Conservation (phyloP, 2,888 invertebrate species). For the Amphipyra tragopoginis region DNA sequence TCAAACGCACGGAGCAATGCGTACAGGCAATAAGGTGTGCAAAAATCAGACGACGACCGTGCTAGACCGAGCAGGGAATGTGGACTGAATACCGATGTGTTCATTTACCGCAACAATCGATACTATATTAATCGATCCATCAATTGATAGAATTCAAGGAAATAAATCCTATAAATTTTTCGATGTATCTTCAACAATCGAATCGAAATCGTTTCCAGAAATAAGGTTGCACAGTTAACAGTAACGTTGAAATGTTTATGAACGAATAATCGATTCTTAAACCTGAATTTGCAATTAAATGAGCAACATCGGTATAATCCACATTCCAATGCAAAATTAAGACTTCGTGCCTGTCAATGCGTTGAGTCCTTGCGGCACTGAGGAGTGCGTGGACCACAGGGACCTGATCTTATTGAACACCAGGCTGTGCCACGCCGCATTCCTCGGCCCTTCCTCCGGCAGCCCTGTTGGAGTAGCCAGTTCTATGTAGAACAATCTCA, state of each 20-base stretch:
- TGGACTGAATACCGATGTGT: constrained; percentile 78
- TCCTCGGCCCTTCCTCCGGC: constrained; percentile 86
- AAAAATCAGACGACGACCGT: constrained; percentile 77
- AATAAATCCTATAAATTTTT: constrained; percentile 30
- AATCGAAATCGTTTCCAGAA: constrained; percentile 39
- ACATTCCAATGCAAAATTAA: constrained; percentile 77
- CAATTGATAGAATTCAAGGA: constrained; percentile 37
- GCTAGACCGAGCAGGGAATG: constrained; percentile 80
- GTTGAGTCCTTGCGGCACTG: constrained; percentile 94
- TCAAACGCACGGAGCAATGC: constrained; percentile 76
- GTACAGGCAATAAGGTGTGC: constrained; percentile 85
- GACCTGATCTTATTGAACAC: constrained; percentile 97
- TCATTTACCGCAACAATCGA: constrained; percentile 63
- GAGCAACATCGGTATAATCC: constrained; percentile 66
- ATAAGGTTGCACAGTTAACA: constrained; percentile 18
- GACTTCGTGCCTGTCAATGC: constrained; percentile 92
- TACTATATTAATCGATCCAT: constrained; percentile 60
- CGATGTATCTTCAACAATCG: constrained; percentile 15
- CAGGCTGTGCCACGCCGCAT: constrained; percentile 92
- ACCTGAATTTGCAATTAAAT: constrained; percentile 58
- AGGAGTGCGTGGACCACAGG: constrained; percentile 94
- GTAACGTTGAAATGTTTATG: constrained; percentile 33
- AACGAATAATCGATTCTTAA: constrained; percentile 47
- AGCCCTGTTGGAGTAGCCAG: constrained; percentile 76
- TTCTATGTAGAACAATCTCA: constrained; percentile 42